Evolutionary conservation across 2,113 vertebrate species (phyloP), one percentile per base, ranked within the genome.

Genomic region (Myocastor coypus): DNA sequence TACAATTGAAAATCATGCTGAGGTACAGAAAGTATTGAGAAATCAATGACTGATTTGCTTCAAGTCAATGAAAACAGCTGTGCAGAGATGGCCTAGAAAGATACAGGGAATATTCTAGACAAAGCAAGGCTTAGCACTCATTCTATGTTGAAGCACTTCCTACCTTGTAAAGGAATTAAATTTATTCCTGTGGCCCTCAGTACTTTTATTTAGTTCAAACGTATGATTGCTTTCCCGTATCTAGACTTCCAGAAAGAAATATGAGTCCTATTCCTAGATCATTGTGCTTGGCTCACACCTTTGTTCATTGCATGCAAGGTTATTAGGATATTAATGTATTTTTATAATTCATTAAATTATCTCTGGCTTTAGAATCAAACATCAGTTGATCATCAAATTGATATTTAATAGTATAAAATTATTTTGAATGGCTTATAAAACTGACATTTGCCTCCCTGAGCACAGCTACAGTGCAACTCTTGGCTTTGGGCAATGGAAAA

Each of bases 181-280:
- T 22, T 81, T 55, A 30, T 77, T 13, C 42, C 46, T 80, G 46
- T 55, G 40, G 73, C 40, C 46, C 30, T 34, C 16, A 17, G 28
- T 17, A 50, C 77, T 80, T 55, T 55, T 80, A 34, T 32, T 81
- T 34, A 81, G 77, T 7, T 81, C 30, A 20, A 30, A 34, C 4
- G 0, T 4, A 34, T 55, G 30, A 22, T 16, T 11, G 32, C 8
- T 26, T 55, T 55, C 55, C 13, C 12, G 8, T 13, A 3, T 37
- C 13, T 16, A 12, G 11, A n/a, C 77, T 55, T 24, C 80, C 22
- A 24, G 4, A 16, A 24, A 19, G 32, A 19, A 9, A 46, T 14
- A 5, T 26, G 9, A 34, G 22, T 4, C 1, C 40, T 22, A 0
- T 5, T 0, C 42, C 34, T 28, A 13, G 42, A 0, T 32, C 0